Evolutionary conservation across 2,888 invertebrate species (phyloP).

Genomic region (Lottia gigantea): DNA sequence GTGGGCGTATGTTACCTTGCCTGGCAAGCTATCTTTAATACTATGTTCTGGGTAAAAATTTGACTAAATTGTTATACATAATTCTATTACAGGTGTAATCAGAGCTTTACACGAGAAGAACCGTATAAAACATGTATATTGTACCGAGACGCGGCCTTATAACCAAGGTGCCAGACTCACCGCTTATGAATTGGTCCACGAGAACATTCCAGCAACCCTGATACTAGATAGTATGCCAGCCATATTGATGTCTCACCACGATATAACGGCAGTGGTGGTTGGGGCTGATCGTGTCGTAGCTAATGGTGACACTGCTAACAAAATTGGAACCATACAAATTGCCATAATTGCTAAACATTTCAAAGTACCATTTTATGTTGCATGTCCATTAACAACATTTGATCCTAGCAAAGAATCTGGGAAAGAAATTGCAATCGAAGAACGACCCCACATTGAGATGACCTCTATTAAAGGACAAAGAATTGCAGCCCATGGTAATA

Average conservation of each 20-base stretch:
- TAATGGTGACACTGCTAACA: slow-evolving; percentile 99
- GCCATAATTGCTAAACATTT: slow-evolving; percentile 92
- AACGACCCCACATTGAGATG: slow-evolving; percentile 91
- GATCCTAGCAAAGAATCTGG: slow-evolving; percentile 85
- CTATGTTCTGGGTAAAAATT: no score
- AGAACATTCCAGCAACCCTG: slow-evolving; percentile 84
- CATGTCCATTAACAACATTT: slow-evolving; percentile 90
- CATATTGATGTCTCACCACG: slow-evolving; percentile 84
- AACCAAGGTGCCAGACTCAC: slow-evolving; percentile 91
- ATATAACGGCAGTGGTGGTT: slow-evolving; percentile 92
- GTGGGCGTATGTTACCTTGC: no score
- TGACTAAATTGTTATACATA: no score
- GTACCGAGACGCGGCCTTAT: slow-evolving; percentile 97
- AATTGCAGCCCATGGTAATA: slow-evolving; percentile 86
- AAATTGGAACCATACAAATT: slow-evolving; percentile 85
- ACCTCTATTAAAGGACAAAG: slow-evolving; percentile 86
- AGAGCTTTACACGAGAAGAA: slow-evolving; percentile 78
- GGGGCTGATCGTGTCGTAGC: slow-evolving; percentile 96
- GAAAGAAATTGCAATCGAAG: slow-evolving; percentile 90
- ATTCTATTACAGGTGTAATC: slow-evolving; percentile 76
- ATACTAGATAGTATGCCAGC: slow-evolving; percentile 97
- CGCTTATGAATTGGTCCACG: slow-evolving; percentile 91
- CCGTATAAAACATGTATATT: slow-evolving; percentile 85
- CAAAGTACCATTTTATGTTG: slow-evolving; percentile 92
- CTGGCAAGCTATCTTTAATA: no score